Base-by-base conservation (phyloP, 2,113 vertebrate species). In the Patagioenas fasciata region DNA sequence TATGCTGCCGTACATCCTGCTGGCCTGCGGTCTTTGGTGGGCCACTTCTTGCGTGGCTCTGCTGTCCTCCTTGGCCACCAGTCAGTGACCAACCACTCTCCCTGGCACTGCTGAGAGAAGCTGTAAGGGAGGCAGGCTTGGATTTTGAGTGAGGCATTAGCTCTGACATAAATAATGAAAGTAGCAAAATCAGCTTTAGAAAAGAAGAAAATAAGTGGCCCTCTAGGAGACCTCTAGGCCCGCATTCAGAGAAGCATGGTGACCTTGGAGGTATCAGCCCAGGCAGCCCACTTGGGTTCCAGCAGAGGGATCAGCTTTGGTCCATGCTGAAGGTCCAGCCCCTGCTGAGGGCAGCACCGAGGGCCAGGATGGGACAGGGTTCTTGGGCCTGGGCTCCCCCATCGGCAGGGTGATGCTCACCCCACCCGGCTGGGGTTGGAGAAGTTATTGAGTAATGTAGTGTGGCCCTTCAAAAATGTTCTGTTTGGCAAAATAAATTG, bases 1-100 rank as follows among this genome's bases (percentile, higher is more conserved):
- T 98, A 92, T 98, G 92, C 69, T 77, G 91, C 61, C 0, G 56
- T 93, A 60, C 48, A n/a, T 66, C 73, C 78, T 77, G 47, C 64
- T 85, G 78, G 72, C 85, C 91, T 74, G 65, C 9, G 38, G 31
- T 61, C 80, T 84, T 93, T 64, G 56, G 32, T 93, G 86, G 93
- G 70, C 50, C 50, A 5, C 73, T 42, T 54, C 69, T 82, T 74
- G 61, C 2, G 0, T 87, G 88, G 83, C n/a, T 32, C 58, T 6
- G 1, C 50, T 75, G 71, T 86, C 73, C 62, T 89, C 58, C 73
- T 75, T 2, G 4, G 86, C 88, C 77, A 50, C 65, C 2, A 17
- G 70, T 57, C 73, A 71, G 64, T 36, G 75, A 64, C 65, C 0
- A 2, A 32, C 84, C 26, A 4, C 70, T 61, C 70, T 90, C 69